A percentile compares a stretch with the other conserved stretches of the same genome.
These are phyloP conservation scores for Eueides isabella DNA, from an alignment of 1,140 invertebrate genomes.

Conservation along the genomic window DNA sequence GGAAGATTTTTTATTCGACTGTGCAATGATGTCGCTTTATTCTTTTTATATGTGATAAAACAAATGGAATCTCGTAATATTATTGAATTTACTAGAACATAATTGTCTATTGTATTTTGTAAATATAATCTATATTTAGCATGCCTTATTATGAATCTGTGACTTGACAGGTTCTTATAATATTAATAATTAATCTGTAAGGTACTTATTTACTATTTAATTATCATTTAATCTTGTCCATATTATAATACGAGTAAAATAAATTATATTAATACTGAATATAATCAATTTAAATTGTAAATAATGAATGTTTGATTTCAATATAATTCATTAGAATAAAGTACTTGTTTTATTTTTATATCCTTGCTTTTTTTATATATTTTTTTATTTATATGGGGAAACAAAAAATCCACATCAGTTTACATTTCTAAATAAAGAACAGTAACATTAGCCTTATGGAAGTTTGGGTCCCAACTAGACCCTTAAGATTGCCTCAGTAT, in stretches of 20 bases:
- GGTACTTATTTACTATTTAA: conserved; percentile 2
- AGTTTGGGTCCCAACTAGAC: too few relatives aligned
- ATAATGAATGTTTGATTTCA: conserved; percentile 22
- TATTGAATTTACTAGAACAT: conserved; percentile 4
- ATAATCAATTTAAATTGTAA: conserved; percentile 17
- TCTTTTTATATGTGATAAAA: not conserved
- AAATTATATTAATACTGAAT: conserved; percentile 17
- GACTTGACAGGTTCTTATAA: not conserved
- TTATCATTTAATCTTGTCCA: not conserved
- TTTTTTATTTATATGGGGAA: too few relatives aligned
- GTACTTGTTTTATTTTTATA: conserved; percentile 7
- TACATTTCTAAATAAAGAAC: too few relatives aligned
- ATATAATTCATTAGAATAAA: conserved; percentile 23
- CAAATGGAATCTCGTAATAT: not conserved
- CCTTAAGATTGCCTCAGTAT: too few relatives aligned
- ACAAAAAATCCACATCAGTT: too few relatives aligned
- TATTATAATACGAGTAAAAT: not conserved
- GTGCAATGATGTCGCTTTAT: not conserved
- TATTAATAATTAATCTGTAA: not conserved
- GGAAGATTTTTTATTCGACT: not conserved
- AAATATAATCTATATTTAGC: conserved; percentile 1
- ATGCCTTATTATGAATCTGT: conserved; percentile 5
- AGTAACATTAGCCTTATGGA: too few relatives aligned
- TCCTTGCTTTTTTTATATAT: too few relatives aligned
- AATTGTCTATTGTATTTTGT: not conserved